These are phyloP conservation scores for Augiades crinisus DNA, from an alignment of 2,888 invertebrate genomes.

Conservation along the genomic window DNA sequence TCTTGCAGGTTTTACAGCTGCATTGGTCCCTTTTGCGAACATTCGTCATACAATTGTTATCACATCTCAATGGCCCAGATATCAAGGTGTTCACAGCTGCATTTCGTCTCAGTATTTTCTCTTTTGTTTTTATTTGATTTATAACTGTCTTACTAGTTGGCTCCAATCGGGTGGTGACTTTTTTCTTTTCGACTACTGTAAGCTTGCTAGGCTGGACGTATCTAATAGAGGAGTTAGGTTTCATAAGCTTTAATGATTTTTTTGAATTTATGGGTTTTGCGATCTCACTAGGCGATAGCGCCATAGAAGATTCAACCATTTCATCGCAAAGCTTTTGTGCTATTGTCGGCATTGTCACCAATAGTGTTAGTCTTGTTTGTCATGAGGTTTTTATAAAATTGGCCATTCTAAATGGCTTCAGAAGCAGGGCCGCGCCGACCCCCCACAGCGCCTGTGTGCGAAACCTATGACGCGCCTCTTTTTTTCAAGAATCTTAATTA, in stretches of 20 bases:
- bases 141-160: conserved; percentile 33
- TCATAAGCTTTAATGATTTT: conserved; percentile 16
- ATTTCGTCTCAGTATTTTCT: conserved; percentile 42
- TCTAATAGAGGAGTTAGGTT: conserved; percentile 27
- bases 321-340: conserved; percentile 54
- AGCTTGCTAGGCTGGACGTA: conserved; percentile 38
- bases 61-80: conserved; percentile 46
- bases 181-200: conserved; percentile 45
- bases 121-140: conserved; percentile 41
- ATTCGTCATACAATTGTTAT: conserved; percentile 50
- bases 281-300: conserved; percentile 33
- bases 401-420: too few species aligned
- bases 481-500: too few species aligned
- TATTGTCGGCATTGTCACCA: conserved; percentile 53
- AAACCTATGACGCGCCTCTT: too few species aligned
- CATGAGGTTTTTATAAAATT: too few species aligned
- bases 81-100: conserved; percentile 47
- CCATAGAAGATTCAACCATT: conserved; percentile 48
- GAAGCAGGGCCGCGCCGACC: too few species aligned
- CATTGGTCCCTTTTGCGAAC: conserved; percentile 46
- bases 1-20: conserved; percentile 42
- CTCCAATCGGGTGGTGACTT: conserved; percentile 39
- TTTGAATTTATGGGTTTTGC: conserved; percentile 21
- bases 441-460: too few species aligned
- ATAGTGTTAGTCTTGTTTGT: too few species aligned